These are phyloP conservation scores for Mastomys natalensis DNA, from an alignment of 2,113 vertebrate genomes.

Conservation along the genomic window DNA sequence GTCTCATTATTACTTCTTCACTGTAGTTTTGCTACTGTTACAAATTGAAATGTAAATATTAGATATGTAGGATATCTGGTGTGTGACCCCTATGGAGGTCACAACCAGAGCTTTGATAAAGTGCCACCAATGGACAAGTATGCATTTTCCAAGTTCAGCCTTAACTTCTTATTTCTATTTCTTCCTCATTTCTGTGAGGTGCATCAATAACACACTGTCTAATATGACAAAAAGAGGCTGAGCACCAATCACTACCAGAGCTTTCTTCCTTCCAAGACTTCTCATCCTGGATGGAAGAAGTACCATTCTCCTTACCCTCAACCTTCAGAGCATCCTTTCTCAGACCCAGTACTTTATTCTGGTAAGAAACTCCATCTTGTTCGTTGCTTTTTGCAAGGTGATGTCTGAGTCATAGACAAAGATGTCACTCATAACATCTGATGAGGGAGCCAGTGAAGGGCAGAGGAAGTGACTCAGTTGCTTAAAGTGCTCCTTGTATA, in stretches of 20 bases:
- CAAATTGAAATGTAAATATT: background rate
- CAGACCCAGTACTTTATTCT: background rate
- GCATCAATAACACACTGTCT: background rate
- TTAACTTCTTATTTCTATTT: constrained; percentile 8
- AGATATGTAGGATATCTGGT: background rate
- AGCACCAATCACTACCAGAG: background rate
- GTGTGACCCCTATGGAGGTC: background rate
- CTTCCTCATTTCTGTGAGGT: background rate
- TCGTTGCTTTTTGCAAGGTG: background rate
- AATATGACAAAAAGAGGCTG: background rate
- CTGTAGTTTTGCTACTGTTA: background rate
- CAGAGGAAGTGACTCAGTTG: background rate
- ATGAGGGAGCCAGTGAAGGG: background rate
- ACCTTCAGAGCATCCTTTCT: constrained; percentile 4
- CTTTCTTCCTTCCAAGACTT: background rate
- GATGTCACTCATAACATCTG: background rate
- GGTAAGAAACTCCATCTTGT: background rate
- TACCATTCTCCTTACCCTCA: background rate
- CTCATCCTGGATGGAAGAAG: background rate
- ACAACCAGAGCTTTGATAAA: background rate
- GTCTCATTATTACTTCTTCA: background rate
- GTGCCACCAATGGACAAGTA: background rate
- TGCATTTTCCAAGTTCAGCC: background rate
- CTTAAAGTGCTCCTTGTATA: background rate
- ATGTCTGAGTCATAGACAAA: background rate